Conservation (phyloP, 1,140 invertebrate genomes). For the Ostrea edulis region DNA sequence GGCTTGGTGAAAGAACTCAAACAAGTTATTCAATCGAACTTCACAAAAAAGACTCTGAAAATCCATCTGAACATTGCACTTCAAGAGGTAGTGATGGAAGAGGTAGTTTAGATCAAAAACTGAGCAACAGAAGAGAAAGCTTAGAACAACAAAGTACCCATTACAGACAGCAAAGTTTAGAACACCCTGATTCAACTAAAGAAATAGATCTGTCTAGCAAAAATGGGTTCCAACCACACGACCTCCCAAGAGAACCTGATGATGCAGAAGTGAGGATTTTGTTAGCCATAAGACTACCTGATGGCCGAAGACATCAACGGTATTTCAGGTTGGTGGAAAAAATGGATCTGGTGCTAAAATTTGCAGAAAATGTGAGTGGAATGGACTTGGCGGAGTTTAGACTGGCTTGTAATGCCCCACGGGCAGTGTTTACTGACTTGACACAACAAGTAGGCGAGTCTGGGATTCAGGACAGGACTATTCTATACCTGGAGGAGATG, state of each 20-base stretch:
- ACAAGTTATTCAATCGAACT: constrained; percentile 34
- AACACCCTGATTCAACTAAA: background rate
- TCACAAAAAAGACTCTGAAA: constrained; percentile 19
- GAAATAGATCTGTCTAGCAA: background rate
- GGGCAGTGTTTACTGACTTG: constrained; percentile 46
- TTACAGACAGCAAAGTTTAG: background rate
- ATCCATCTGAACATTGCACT: background rate
- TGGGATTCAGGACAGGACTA: constrained; percentile 48
- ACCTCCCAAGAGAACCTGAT: constrained; percentile 45
- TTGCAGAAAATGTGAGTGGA: constrained; percentile 48
- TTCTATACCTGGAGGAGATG: constrained; percentile 44
- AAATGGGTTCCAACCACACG: constrained; percentile 35
- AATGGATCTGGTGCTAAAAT: constrained; percentile 49
- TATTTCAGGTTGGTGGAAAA: constrained; percentile 43
- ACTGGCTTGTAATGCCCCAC: constrained; percentile 52
- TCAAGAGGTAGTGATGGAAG: background rate
- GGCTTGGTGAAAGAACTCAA: constrained; percentile 31
- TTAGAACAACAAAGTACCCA: background rate
- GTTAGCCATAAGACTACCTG: constrained; percentile 49
- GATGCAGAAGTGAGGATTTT: constrained; percentile 43
- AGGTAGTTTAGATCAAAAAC: constrained; percentile 3
- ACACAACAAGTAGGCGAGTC: constrained; percentile 40
- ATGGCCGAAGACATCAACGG: constrained; percentile 48
- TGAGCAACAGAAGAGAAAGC: background rate
- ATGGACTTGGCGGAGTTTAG: constrained; percentile 44